These are phyloP conservation scores for Lasius platythorax DNA, from an alignment of 2,888 invertebrate genomes.

Conservation along the genomic window DNA sequence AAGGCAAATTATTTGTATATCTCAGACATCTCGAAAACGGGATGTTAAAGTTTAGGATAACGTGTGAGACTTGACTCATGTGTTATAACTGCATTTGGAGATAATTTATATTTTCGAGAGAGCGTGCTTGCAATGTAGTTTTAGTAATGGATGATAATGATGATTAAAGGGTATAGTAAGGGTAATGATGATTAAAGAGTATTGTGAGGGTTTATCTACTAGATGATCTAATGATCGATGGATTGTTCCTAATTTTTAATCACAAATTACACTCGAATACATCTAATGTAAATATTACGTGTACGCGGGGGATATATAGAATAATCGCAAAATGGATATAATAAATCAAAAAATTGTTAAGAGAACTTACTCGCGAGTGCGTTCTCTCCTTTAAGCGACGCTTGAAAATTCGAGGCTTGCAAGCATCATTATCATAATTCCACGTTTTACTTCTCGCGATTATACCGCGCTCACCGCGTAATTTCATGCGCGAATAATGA, in stretches of 20 bases:
- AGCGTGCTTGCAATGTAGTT: constrained; percentile 21
- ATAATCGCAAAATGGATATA: not conserved
- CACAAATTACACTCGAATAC: constrained; percentile 5
- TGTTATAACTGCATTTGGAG: constrained; percentile 27
- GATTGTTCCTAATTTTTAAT: constrained; percentile 26
- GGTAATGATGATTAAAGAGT: constrained; percentile 50
- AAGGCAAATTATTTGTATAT: not conserved
- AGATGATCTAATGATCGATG: constrained; percentile 37
- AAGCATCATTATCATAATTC: constrained; percentile 57
- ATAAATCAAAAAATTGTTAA: constrained; percentile 30
- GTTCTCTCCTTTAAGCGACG: constrained; percentile 40
- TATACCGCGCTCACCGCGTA: constrained; percentile 52
- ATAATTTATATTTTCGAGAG: constrained; percentile 42
- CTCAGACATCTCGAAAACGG: not conserved
- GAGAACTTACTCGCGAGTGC: constrained; percentile 14
- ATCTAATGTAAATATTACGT: constrained; percentile 38
- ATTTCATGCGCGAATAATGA: constrained; percentile 58
- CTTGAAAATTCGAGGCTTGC: constrained; percentile 53
- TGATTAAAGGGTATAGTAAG: constrained; percentile 35
- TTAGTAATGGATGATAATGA: constrained; percentile 44
- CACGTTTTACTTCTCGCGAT: constrained; percentile 56
- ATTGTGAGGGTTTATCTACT: constrained; percentile 15
- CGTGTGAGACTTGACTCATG: not conserved
- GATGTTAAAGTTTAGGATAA: not conserved
- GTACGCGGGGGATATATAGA: not conserved